Evolutionary conservation across 2,888 invertebrate species (phyloP), one percentile per base, ranked within the genome.

Genomic region (Osedax frankpressi): DNA sequence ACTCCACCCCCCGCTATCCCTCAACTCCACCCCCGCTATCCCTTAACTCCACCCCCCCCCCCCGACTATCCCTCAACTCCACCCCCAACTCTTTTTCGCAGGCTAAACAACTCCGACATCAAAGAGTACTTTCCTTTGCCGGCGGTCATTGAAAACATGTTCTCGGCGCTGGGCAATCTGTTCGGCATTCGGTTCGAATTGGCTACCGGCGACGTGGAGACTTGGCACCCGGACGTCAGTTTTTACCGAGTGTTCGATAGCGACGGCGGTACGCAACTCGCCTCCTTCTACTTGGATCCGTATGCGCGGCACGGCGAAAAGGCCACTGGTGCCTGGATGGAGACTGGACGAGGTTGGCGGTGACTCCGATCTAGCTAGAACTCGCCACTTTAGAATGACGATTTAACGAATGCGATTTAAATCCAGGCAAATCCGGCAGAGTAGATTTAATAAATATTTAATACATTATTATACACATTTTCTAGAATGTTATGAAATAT

Each of bases 231-330:
- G 75, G 91, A 92, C 81, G 93, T 94, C 0, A 88, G 89, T 80
- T 92, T 89, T 81, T 94, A 89, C 82, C 90, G 92, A 80, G 86
- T 95, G 11, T 90, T 88, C 79, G 92, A 94, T 74, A 25, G 19
- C 44, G 24, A 72, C 73, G 75, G 73, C 74, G 73, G 70, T n/a
- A 30, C 59, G 2, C 67, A 86, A 82, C 85, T 92, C 1, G 91
- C 90, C n/a, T 90, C 91, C 3, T 92, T 94, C 81, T 94, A 91
- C 81, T 85, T 94, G 0, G 94, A 94, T 83, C 90, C 91, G 0
- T 93, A 90, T 81, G 88, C 88, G 0, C 81, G 86, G 79, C 79
- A 89, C 73, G 88, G 89, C 73, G 88, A 89, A 77, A 91, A 90
- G 83, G 85, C 88, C 70, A 84, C 86, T 78, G 88, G 88, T 0